Evolutionary conservation across 2,888 invertebrate species (phyloP), one percentile per base, ranked within the genome.

Genomic region (Pasiphila rectangulata): DNA sequence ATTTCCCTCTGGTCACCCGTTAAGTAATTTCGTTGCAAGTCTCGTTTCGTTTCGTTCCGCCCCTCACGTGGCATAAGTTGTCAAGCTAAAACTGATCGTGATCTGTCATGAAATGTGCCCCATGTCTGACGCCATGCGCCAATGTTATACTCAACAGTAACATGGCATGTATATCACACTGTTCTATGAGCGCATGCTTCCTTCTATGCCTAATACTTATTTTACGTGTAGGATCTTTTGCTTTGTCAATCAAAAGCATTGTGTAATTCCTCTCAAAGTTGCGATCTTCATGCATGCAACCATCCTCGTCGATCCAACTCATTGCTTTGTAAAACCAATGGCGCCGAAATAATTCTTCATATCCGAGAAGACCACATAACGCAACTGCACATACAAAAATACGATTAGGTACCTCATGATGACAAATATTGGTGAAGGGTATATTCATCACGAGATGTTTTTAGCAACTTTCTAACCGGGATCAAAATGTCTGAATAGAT

Each of bases 301-400:
- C 72, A 0, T 59, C 37, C 2, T 62, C 48, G 29, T 68, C 63
- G 2, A 70, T 49, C 72, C 72, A 74, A 38, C 64, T 67, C 2
- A 54, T 34, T 1, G 51, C 55, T 44, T 72, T 74, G n/a, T 60
- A 27, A 9, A 48, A 54, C 54, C 51, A 54, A 1, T 20, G 45
- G 9, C 47, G 50, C 0, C 68, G 59, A 30, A 49, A 44, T 45
- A 68, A 68, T 39, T 68, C 66, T 36, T 63, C 56, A 38, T 64
- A 66, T 1, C 68, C 68, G 15, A 63, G 36, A 23, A 66, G 10
- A 1, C 43, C 48, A 17, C 66, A 68, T 0, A 68, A 50, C 1
- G 60, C 56, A 25, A 65, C 69, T 69, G 46, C n/a, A n/a, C n/a
- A 13, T 4, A 23, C 2, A 38, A 20, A 38, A 19, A 10, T 10